Evolutionary conservation across 2,888 invertebrate species (phyloP), one percentile per base, ranked within the genome.

Genomic region (Corythucha ciliata): DNA sequence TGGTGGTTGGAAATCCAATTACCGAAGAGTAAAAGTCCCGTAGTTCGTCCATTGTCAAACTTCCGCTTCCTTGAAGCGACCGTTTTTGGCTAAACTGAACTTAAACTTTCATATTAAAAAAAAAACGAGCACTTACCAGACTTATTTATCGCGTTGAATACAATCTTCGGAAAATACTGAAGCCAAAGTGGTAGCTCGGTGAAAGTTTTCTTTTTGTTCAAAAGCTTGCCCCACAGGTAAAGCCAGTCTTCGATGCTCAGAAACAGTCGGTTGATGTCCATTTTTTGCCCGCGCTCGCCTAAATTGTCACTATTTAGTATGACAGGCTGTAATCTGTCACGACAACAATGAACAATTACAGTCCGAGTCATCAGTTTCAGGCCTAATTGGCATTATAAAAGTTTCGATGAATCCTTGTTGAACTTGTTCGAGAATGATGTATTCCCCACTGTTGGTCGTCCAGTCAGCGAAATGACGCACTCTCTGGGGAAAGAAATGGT

Each of bases 381-480:
- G 42, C 18, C 49, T 55, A 8, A 51, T 48, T 12, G 56, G 47
- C 39, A 53, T 70, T 64, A 82, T 74, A 65, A 83, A 81, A 59
- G 80, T 75, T 50, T 80, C 78, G 51, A 81, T 74, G 63, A 83
- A 79, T 61, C 82, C 82, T 48, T 75, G 72, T 65, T 82, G 80
- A 55, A 82, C 80, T 67, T 83, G 82, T 55, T 79, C 72, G 52
- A 83, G 70, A 59, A 81, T 79, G 65, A 81, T 77, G 65, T 78
- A 82, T 67, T 83, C 82, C 20, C 80, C 75, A 29, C 81, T 81
- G 68, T 81, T 80, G 58, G 72, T 73, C 46, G 81, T 80, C 83
- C 83, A 83, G 66, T 83, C 83, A 39, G 82, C 81, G 65, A 82
- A 83, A 68, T 82, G 81, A 52, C 81, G 77, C 63, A 83, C 69